Percentiles rank a stretch among this genome's conserved stretches.
Evolutionary conservation across 1,140 invertebrate species (phyloP).

Genomic region (Cardiocondyla obscurior): DNA sequence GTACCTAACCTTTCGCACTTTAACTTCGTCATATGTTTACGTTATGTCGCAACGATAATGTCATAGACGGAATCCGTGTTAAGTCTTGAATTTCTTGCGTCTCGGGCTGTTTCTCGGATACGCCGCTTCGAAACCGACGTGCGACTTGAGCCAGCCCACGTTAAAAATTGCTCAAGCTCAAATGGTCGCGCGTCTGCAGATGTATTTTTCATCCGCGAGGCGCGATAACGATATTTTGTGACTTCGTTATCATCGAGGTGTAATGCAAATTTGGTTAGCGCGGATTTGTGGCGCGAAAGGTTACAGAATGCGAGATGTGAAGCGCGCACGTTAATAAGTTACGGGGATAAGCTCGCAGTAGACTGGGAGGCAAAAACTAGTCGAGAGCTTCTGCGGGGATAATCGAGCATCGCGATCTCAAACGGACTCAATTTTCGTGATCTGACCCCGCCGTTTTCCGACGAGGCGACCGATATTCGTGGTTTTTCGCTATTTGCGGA

Average conservation of each 20-base stretch:
- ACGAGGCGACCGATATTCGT: conserved; percentile 28
- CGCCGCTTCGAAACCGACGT: too few relatives aligned
- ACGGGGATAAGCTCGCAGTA: not conserved
- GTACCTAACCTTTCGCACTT: conserved; percentile 33
- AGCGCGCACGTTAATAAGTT: not conserved
- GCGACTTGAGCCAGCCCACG: too few relatives aligned
- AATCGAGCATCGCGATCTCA: not conserved
- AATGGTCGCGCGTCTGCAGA: not conserved
- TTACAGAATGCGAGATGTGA: not conserved
- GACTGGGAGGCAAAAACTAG: not conserved
- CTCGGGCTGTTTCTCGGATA: not conserved
- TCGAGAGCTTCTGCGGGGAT: not conserved
- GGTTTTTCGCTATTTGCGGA: conserved; percentile 41
- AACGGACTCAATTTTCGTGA: conserved; percentile 8
- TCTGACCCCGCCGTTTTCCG: conserved; percentile 22
- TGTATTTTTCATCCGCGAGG: not conserved
- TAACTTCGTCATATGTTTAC: not conserved
- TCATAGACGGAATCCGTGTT: conserved; percentile 15
- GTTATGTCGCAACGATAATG: conserved; percentile 38
- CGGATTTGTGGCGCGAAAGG: not conserved
- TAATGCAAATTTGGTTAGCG: not conserved
- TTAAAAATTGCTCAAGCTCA: not conserved
- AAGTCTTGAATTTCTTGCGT: not conserved
- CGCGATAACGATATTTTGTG: not conserved
- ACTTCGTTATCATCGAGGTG: not conserved